A percentile compares a stretch with the other conserved stretches of the same genome.
Evolutionary conservation across 2,797 vertebrate species (phyloP).

Genomic region (Gorsachius magnificus): DNA sequence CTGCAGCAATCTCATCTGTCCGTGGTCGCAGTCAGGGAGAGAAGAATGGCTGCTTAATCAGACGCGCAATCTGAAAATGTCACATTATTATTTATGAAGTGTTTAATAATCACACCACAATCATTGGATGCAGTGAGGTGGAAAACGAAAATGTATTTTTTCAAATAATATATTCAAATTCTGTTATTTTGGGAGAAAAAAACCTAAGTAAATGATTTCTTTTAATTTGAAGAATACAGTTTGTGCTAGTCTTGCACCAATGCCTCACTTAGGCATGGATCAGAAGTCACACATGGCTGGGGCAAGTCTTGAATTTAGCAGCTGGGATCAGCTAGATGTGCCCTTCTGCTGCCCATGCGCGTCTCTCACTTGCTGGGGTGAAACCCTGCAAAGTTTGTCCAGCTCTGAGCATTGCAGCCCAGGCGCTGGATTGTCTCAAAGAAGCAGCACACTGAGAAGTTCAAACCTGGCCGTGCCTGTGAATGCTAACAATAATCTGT

Average conservation of each 20-base stretch:
- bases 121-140: constrained; percentile 25
- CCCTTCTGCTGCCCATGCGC: not conserved
- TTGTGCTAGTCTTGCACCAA: not conserved
- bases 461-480: not conserved
- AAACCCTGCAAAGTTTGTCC: not conserved
- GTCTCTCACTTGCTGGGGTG: not conserved
- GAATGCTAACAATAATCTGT: not conserved
- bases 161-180: constrained; percentile 25
- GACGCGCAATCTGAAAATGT: constrained; percentile 59
- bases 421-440: not conserved
- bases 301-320: not conserved
- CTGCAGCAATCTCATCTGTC: constrained; percentile 62
- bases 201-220: not conserved
- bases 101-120: constrained; percentile 62
- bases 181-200: not conserved
- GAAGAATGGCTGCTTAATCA: constrained; percentile 62
- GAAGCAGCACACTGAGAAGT: not conserved
- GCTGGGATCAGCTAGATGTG: not conserved
- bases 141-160: constrained; percentile 58
- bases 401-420: not conserved
- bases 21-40: constrained; percentile 9
- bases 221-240: not conserved
- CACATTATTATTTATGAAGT: constrained; percentile 73
- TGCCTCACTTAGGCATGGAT: not conserved
- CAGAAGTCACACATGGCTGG: not conserved